Evolutionary conservation across 2,113 vertebrate species (phyloP).

Genomic region (Petrocephalus zakoni): DNA sequence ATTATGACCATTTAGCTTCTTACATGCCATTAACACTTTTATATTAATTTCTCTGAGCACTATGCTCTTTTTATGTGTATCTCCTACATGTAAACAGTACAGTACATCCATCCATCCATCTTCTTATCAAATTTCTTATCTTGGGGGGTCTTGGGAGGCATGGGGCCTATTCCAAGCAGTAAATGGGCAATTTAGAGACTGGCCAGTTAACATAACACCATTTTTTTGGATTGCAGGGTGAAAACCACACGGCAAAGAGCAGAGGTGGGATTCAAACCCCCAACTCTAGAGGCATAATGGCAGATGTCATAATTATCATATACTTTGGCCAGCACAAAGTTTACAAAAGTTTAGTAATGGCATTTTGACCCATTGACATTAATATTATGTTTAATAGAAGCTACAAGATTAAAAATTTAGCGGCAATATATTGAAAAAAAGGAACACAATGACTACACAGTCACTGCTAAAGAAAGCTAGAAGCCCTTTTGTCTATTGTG

Average conservation of each 20-base stretch:
- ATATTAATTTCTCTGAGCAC: neutral
- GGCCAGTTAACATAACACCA: neutral
- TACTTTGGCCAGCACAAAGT: too few relatives aligned
- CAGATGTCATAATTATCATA: neutral
- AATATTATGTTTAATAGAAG: neutral
- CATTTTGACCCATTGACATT: neutral
- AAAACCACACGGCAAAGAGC: neutral
- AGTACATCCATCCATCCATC: neutral
- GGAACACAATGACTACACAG: neutral
- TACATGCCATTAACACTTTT: neutral
- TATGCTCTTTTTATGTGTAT: neutral
- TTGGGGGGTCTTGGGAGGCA: neutral
- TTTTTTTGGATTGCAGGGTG: neutral
- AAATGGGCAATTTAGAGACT: neutral
- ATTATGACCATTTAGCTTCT: neutral
- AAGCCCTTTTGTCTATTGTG: neutral
- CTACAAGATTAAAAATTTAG: neutral
- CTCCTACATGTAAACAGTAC: neutral
- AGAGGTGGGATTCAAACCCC: neutral
- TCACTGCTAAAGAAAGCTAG: neutral
- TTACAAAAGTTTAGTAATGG: neutral
- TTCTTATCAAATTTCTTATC: neutral
- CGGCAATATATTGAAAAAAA: neutral
- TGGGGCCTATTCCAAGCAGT: neutral
- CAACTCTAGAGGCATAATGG: neutral